Conservation (phyloP, 1,140 invertebrate genomes). For the Conopomorpha cramerella region DNA sequence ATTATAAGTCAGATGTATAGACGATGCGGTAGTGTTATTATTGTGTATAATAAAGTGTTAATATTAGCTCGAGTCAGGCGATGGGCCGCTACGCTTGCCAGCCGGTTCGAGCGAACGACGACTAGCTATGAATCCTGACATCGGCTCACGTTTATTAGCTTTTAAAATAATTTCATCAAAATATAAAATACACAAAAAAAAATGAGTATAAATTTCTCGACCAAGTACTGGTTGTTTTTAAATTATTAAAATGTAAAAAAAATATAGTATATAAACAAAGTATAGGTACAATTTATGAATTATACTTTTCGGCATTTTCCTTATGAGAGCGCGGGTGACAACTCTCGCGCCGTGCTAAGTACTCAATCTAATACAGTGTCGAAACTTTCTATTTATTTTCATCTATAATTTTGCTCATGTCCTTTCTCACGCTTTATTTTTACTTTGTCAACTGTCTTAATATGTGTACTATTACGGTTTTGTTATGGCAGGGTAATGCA, state of each 20-base stretch:
- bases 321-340: conserved; percentile 44
- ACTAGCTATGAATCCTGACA: conserved; percentile 60
- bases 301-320: conserved; percentile 58
- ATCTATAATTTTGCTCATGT: conserved; percentile 54
- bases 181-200: conserved; percentile 60
- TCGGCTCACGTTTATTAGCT: conserved; percentile 60
- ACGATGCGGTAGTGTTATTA: conserved; percentile 47
- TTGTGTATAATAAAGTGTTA: conserved; percentile 44
- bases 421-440: conserved; percentile 47
- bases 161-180: conserved; percentile 60
- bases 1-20: conserved; percentile 54
- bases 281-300: conserved; percentile 61
- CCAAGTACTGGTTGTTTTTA: conserved; percentile 59
- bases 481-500: conserved; percentile 57
- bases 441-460: conserved; percentile 54
- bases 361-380: conserved; percentile 20
- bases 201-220: conserved; percentile 58
- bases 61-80: conserved; percentile 47
- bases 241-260: conserved; percentile 61
- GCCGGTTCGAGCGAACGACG: conserved; percentile 55
- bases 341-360: conserved; percentile 9
- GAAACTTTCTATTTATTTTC: conserved; percentile 38
- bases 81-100: conserved; percentile 29
- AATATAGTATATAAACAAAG: conserved; percentile 58
- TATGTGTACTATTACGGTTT: conserved; percentile 51